These are phyloP conservation scores for Trachelus troglodyta DNA, from an alignment of 2,888 invertebrate genomes.

Conservation along the genomic window DNA sequence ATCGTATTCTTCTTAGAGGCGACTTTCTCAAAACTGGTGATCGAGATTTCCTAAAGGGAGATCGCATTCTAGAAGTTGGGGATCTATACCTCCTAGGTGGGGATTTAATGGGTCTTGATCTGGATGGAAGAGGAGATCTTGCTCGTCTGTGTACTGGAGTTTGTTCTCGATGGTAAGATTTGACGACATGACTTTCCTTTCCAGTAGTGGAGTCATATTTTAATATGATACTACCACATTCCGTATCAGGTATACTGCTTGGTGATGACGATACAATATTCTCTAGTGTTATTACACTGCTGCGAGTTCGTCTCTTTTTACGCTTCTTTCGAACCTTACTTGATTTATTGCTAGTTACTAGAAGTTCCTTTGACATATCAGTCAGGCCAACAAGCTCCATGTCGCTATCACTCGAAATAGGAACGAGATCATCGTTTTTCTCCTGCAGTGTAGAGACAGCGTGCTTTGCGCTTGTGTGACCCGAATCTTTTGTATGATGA, in stretches of 20 bases:
- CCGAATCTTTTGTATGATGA: conserved; percentile 48
- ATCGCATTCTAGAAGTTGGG: conserved; percentile 27
- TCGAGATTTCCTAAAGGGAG: conserved; percentile 30
- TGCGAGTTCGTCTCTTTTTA: conserved; percentile 45
- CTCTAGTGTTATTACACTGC: conserved; percentile 20
- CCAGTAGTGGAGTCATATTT: conserved; percentile 17
- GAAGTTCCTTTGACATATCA: conserved; percentile 38
- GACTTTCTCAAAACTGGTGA: conserved; percentile 31
- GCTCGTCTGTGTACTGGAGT: conserved; percentile 34
- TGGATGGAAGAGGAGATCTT: conserved; percentile 21
- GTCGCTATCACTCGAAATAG: conserved; percentile 63
- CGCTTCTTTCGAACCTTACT: conserved; percentile 43
- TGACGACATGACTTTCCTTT: conserved; percentile 28
- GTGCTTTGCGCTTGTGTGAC: conserved; percentile 36
- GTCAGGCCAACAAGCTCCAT: conserved; percentile 57
- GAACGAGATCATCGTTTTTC: conserved; percentile 57
- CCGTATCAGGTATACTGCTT: conserved; percentile 16
- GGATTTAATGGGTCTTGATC: conserved; percentile 23
- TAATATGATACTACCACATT: conserved; percentile 7
- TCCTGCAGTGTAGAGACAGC: conserved; percentile 49
- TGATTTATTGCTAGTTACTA: conserved; percentile 25
- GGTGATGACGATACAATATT: conserved; percentile 33
- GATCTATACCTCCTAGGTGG: conserved; percentile 39
- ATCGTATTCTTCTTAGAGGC: neutral
- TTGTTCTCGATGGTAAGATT: conserved; percentile 33